Evolutionary conservation across 2,113 vertebrate genomes (phyloP), one percentile per base, ranked within the genome.

Genomic region (Alethe castanea): DNA sequence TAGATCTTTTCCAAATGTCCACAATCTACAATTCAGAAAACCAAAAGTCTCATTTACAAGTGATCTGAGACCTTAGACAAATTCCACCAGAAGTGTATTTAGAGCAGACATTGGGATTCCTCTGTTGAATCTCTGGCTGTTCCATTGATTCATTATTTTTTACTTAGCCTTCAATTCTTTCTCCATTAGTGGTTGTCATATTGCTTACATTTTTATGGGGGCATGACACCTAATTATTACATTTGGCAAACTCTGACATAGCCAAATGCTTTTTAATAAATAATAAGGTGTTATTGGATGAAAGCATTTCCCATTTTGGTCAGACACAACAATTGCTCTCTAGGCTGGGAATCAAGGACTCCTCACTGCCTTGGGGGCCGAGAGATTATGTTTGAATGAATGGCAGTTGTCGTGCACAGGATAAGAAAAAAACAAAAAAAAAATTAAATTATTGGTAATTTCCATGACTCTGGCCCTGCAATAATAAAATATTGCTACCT

Each of bases 361-460:
- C 24, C 36, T n/a, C 47, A 53, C 19, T 53, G 60, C 9, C 47
- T n/a, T 31, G 53, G 47, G 14, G 1, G 2, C 22, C 0, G 1
- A 53, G 47, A 53, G 2, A 44, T 91, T n/a, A 33, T 26, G n/a
- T 84, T 82, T 81, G 92, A 73, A 88, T 87, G 90, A 94, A 88
- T 62, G 62, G 45, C 42, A 73, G 36, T 81, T 91, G 77, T 77
- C 86, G 5, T 36, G 57, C 57, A 65, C 13, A 50, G 33, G 72
- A 45, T 35, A 61, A 57, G 71, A 66, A 82, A 91, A 91, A 95
- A 47, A 50, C 24, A 47, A 25, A 24, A 23, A 50, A 50, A 26
- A 95, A 91, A 95, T 87, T 95, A 83, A 66, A 65, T 65, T 54
- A 94, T 54, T 71, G 93, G 82, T 96, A 8, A 66, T 84, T 88